Evolutionary conservation across 2,113 vertebrate genomes (phyloP).

Genomic region (Clarias macrocephalus): DNA sequence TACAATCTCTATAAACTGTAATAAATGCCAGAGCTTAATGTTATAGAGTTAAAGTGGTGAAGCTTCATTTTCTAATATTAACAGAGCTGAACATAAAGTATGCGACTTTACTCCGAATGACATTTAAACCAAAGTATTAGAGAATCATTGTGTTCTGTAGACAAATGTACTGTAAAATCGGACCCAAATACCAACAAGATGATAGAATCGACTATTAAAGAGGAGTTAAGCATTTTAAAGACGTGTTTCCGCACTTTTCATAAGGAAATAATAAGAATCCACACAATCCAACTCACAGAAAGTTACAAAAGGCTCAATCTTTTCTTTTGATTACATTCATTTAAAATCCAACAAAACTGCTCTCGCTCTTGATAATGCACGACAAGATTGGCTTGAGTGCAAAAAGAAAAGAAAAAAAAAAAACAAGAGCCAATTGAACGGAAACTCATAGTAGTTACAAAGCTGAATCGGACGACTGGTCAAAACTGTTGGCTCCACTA

Average conservation of each 20-base stretch:
- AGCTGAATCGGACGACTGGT: constrained; percentile 20
- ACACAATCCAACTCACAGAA: background rate
- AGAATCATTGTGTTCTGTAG: background rate
- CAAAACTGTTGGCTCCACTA: constrained; percentile 21
- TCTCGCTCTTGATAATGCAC: background rate
- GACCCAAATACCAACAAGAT: background rate
- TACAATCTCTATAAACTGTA: background rate
- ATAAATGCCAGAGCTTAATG: background rate
- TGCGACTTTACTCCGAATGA: background rate
- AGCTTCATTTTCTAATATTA: background rate
- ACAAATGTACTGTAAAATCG: background rate
- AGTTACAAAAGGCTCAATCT: background rate
- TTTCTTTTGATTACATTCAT: background rate
- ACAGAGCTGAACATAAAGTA: background rate
- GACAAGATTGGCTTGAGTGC: background rate
- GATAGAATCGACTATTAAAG: background rate
- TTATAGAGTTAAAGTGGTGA: background rate
- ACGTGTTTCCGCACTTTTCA: background rate
- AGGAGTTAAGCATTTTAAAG: background rate
- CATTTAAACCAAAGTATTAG: background rate
- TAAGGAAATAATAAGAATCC: background rate
- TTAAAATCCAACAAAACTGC: background rate
- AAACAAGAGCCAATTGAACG: background rate
- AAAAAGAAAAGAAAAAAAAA: background rate
- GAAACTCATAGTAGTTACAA: constrained; percentile 1